Conservation (phyloP, 2,113 vertebrate species). For the Leptosomus discolor region DNA sequence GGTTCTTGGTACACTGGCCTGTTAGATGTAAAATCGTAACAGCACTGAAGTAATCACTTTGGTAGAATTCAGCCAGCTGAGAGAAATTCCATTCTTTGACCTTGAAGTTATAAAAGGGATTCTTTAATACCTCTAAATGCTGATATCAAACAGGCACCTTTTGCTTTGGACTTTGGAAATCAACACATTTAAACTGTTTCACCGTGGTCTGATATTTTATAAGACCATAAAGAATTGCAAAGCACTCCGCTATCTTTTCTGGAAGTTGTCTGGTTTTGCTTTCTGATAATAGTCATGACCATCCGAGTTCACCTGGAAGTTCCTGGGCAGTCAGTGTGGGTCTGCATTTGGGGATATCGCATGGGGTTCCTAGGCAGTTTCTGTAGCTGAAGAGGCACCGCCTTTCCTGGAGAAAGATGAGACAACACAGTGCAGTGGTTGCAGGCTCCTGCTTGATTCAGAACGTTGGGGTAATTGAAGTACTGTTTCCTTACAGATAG, state of each 20-base stretch:
- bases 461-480: neutral
- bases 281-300: neutral
- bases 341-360: neutral
- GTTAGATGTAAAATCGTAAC: neutral
- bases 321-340: neutral
- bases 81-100: neutral
- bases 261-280: neutral
- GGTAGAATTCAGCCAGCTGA: neutral
- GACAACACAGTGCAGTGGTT: neutral
- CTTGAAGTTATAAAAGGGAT: neutral
- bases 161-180: neutral
- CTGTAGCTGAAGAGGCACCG: neutral
- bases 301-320: neutral
- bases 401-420: neutral
- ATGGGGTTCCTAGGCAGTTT: neutral
- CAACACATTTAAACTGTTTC: neutral
- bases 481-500: neutral
- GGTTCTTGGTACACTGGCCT: neutral
- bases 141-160: neutral
- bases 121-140: neutral
- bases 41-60: neutral
- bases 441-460: neutral
- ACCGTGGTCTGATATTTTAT: neutral
- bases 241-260: neutral
- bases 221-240: neutral